A percentile compares a stretch with the other conserved stretches of the same genome.
phyloP scores from a whole-genome alignment of 37 sponge, comb jelly and placozoan genomes.

The Eunapius fragilis region DNA sequence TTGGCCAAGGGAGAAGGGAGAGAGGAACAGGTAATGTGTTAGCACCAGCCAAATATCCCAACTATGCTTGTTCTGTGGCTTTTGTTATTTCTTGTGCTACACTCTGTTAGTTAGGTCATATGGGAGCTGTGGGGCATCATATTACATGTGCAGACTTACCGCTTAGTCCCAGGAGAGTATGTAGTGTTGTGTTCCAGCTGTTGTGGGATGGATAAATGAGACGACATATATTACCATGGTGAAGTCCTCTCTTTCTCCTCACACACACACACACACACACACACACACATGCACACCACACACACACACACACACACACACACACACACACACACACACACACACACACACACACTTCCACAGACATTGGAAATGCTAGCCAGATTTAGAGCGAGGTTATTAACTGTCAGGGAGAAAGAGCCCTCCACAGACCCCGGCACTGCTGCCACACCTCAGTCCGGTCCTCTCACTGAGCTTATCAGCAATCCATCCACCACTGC shows the following conservation, averaged over 20 bases:
- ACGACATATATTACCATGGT: too few species aligned
- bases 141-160: not conserved
- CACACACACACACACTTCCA: not conserved
- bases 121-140: conserved; percentile 6
- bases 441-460: too few species aligned
- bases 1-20: conserved; percentile 25
- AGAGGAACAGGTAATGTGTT: conserved; percentile 19
- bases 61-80: not conserved
- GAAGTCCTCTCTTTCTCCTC: not conserved
- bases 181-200: not conserved
- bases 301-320: not conserved
- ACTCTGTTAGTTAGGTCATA: too few species aligned
- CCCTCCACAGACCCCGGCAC: not conserved
- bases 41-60: too few species aligned
- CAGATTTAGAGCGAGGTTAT: conserved; percentile 39
- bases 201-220: not conserved
- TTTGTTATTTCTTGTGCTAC: not conserved
- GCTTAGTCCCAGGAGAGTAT: not conserved
- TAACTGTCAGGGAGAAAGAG: conserved; percentile 6
- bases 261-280: not conserved
- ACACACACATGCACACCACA: not conserved
- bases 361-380: conserved; percentile 59
- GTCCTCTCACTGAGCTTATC: not conserved
- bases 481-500: not conserved
- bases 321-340: not conserved